Evolutionary conservation across 2,888 invertebrate species (phyloP), one percentile per base, ranked within the genome.

Genomic region (Cetonia aurata): DNA sequence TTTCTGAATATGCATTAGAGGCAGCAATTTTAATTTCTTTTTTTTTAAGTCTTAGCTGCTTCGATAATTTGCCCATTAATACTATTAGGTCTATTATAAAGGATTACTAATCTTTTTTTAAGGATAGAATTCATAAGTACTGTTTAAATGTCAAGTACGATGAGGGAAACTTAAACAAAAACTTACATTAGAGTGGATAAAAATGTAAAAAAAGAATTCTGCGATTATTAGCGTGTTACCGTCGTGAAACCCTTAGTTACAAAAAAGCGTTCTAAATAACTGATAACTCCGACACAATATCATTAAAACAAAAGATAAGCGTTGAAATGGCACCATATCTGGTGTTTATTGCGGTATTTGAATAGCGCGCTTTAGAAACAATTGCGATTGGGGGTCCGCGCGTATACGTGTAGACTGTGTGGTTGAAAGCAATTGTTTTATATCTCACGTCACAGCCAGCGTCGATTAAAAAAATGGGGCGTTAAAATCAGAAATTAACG

Each of bases 331-430:
- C 78, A 77, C 80, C 80, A 81, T 80, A 78, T 13, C 78, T 73
- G 75, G 77, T 78, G 77, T 80, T 77, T 80, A 81, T 79, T 79
- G 81, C 81, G 74, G 72, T 79, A 78, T 81, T 81, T 80, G 79
- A 81, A 81, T 81, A 77, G 57, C 76, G 75, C 74, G 77, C 74
- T 8, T 12, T 1, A 41, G 72, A 73, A 76, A 76, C 78, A 78
- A 78, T 78, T 78, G 77, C 75, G 67, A 75, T 76, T 66, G 13
- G 48, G 62, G 37, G 12, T 31, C 50, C 31, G 62, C 46, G 44
- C n/a, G 44, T 33, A n/a, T n/a, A 33, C 55, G 33, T 8, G 31
- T 6, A 25, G 33, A 1, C 15, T 37, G 37, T 37, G 10, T 37
- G 37, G 37, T 37, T 37, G 37, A 10, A 37, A 33, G 48, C 50